Base-by-base conservation (phyloP, 2,797 vertebrate species). In the Helostoma temminkii region DNA sequence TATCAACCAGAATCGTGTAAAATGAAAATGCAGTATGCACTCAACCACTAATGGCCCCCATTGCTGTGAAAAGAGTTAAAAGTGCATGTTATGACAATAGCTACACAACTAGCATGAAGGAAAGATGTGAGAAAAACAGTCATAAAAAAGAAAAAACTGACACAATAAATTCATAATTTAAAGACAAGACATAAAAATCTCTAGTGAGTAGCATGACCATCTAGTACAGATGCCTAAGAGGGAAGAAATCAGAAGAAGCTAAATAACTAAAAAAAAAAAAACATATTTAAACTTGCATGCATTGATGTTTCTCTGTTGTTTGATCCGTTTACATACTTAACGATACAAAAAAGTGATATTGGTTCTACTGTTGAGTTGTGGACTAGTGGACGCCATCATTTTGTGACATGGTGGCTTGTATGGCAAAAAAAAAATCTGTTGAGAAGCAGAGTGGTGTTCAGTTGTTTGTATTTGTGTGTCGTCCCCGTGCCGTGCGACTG, bases 81-180 rank as follows among this genome's bases (percentile, higher is more conserved):
- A 91, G 93, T 96, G 96, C 96, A 97, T 97, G 96, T 94, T 93
- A 61, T 47, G 55, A 83, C 57, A 66, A 67, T 74, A 86, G 66
- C 92, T 94, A 93, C 94, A 96, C 93, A 94, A 94, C 94, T 93
- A 96, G 96, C 96, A 98, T 98, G 97, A 93, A 93, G 94, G 95
- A 88, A 93, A 94, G 91, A 90, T 76, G 83, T 83, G 72, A 72
- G 66, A 39, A 59, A 64, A 64, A 65, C 42, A 54, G 24, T 93
- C 91, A 89, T 84, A 71, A 75, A 70, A 72, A 87, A 90, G 88
- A 92, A 91, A 91, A 92, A 92, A 90, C 91, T 66, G 94, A 92
- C 92, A n/a, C 94, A 93, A 94, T 94, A 91, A 94, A 94, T 72
- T 94, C 93, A 93, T 93, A 94, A 96, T 90, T 93, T 9, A 89